Evolutionary conservation across 2,113 vertebrate genomes (phyloP).

Genomic region (Stigmatopora nigra): DNA sequence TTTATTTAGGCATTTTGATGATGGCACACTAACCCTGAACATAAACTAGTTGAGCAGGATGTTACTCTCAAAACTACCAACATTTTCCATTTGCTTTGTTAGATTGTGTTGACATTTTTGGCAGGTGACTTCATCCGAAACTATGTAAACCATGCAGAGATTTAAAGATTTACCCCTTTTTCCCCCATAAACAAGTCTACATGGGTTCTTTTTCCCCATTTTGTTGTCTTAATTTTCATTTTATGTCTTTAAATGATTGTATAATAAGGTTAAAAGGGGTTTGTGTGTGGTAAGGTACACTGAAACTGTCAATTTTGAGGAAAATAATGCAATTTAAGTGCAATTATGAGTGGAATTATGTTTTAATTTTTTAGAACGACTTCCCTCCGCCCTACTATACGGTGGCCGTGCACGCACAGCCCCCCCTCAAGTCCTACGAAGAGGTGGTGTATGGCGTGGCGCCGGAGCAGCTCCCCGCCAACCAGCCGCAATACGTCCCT

Average conservation of each 20-base stretch:
- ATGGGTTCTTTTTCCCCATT: too few species aligned
- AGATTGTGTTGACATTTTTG: background rate
- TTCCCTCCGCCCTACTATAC: constrained; percentile 60
- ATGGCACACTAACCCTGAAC: constrained; percentile 2
- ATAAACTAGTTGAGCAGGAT: constrained; percentile 25
- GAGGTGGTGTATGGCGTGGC: constrained; percentile 40
- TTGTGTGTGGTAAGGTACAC: too few species aligned
- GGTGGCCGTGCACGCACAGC: constrained; percentile 33
- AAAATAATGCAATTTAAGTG: too few species aligned
- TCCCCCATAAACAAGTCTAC: too few species aligned
- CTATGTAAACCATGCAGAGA: background rate
- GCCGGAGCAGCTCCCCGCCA: constrained; percentile 15
- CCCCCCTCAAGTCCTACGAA: constrained; percentile 44
- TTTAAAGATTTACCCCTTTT: too few species aligned
- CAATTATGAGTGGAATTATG: background rate
- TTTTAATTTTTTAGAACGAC: constrained; percentile 31
- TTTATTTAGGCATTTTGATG: background rate
- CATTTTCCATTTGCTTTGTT: background rate
- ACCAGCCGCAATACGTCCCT: constrained; percentile 53
- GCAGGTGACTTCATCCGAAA: background rate
- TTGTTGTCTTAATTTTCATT: too few species aligned
- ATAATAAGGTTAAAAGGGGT: too few species aligned
- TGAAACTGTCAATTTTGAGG: too few species aligned
- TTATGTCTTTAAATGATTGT: too few species aligned
- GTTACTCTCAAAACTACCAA: background rate